phyloP scores from a whole-genome alignment of 2,113 vertebrate genomes.

The Corythornis madagascariensis region DNA sequence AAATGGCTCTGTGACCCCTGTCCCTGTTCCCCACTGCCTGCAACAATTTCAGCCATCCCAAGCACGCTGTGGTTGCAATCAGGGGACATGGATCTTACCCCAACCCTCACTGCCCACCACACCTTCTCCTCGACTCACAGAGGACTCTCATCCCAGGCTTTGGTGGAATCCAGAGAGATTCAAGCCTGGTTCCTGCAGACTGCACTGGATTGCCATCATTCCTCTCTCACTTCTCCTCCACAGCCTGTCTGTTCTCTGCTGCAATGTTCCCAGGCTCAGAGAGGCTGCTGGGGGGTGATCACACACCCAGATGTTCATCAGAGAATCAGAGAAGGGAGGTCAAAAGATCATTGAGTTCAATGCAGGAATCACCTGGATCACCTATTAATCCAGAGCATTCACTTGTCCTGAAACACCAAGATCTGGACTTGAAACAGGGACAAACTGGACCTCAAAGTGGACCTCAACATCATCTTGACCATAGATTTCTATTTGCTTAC shows the following conservation, averaged over 20 bases:
- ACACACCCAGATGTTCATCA: not conserved
- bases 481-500: not conserved
- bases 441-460: not conserved
- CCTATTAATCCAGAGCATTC: not conserved
- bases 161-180: not conserved
- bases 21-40: not conserved
- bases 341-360: too few relatives aligned
- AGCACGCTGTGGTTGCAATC: rapidly evolving
- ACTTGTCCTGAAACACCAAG: not conserved
- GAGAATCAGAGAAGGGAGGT: too few relatives aligned
- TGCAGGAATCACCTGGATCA: too few relatives aligned
- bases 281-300: not conserved
- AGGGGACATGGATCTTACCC: not conserved
- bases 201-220: not conserved
- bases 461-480: not conserved
- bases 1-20: slow-evolving; percentile 39
- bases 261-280: not conserved
- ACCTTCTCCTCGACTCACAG: not conserved
- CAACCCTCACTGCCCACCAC: not conserved
- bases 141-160: not conserved
- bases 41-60: not conserved
- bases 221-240: not conserved
- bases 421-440: not conserved
- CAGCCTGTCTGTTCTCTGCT: not conserved
- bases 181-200: not conserved